Evolutionary conservation across 37 sponge, comb jelly and placozoan species (phyloP), one percentile per base, ranked within the genome.

Genomic region (Haliclona indistincta): DNA sequence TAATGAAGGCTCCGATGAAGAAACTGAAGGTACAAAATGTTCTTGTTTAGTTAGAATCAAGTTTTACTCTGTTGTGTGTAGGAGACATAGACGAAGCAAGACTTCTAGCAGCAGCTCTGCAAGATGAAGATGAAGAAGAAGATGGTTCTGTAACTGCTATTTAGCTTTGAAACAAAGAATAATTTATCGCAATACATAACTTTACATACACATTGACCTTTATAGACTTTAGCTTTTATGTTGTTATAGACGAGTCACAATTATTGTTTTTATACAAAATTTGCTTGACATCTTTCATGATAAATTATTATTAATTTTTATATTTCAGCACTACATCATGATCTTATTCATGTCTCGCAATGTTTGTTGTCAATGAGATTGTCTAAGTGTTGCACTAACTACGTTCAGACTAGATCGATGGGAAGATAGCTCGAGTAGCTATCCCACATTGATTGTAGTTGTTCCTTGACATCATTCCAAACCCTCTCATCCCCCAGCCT

Each of bases 61-160:
- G 6, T 58, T n/a, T 11, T 26, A 58, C 13, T 58, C 22, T 25
- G 11, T 58, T 25, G 7, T 58, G 11, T 20, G 11, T 26, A 58
- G 60, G 60, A 25, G 60, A 58, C n/a, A n/a, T 58, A n/a, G 76
- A 76, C 2, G 76, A 76, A 15, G 76, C 25, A 26, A 28, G 45
- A 52, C 54, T 88, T 2, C 43, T 88, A 23, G 79, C 78, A 28
- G 79, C 78, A 36, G 89, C 89, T n/a, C 67, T 88, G 0, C 39
- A 76, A 22, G 83, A 88, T 34, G 88, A 88, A 6, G 73, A 79
- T 41, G 76, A 74, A 20, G 84, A 83, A 19, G 80, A 73, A 38
- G 88, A 88, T 20, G 78, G 64, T 29, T 60, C 83, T 2, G 79
- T 82, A 43, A 88, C 88, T 45, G 78, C 83, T 17, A 88, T 88